Conservation (phyloP, 2,888 invertebrate species). For the Pachydiplax longipennis region DNA sequence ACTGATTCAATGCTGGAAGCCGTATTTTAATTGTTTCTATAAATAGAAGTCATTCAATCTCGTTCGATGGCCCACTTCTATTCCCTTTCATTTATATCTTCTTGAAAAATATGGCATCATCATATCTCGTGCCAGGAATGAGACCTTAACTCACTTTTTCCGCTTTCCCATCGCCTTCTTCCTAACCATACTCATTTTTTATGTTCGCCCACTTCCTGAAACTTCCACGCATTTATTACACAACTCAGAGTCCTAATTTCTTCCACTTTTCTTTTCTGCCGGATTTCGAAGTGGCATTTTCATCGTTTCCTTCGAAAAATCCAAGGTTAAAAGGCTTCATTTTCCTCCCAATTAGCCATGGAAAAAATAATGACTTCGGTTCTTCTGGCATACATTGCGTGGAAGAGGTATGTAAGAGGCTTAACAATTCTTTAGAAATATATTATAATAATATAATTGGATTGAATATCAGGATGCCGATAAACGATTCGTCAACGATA, state of each 20-base stretch:
- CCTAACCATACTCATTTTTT: neutral
- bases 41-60: no score
- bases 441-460: no score
- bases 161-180: neutral
- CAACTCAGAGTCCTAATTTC: neutral
- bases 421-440: neutral
- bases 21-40: no score
- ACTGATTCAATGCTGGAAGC: neutral
- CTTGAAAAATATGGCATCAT: neutral
- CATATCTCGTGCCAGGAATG: neutral
- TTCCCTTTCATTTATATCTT: neutral
- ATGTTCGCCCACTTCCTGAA: neutral
- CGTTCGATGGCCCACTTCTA: neutral
- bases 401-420: neutral
- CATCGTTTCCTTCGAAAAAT: neutral
- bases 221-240: neutral
- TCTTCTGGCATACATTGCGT: neutral
- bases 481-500: no score
- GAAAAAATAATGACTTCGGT: neutral
- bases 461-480: no score
- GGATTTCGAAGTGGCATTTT: neutral
- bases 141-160: neutral
- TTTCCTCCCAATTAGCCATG: neutral
- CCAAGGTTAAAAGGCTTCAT: neutral
- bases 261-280: neutral